These are phyloP conservation scores for Oreochromis aureus DNA, from an alignment of 2,113 vertebrate species.

Conservation along the genomic window DNA sequence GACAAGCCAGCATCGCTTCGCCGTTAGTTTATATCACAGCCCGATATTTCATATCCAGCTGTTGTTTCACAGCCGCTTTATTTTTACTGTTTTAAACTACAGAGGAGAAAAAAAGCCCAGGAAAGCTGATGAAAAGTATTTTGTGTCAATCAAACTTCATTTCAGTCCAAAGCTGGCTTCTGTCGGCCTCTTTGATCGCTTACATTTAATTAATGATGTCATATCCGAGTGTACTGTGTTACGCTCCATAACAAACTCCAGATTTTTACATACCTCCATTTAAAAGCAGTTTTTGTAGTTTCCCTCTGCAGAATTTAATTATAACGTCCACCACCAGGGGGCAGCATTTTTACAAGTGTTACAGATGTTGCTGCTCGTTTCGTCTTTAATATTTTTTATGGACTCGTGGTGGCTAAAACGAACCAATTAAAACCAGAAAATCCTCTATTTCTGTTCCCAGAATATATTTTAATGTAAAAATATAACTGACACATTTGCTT, in stretches of 20 bases:
- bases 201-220: neutral
- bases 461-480: neutral
- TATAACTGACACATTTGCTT: accelerated
- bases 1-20: neutral
- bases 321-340: neutral
- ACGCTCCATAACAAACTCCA: neutral
- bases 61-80: neutral
- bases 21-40: neutral
- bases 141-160: neutral
- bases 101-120: neutral
- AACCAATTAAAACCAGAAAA: neutral
- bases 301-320: neutral
- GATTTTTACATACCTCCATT: neutral
- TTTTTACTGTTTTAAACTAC: neutral
- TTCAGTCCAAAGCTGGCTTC: neutral
- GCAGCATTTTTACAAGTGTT: neutral
- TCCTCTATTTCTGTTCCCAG: neutral
- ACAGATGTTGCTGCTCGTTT: neutral
- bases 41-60: neutral
- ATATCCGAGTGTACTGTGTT: accelerated
- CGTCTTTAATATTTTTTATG: neutral
- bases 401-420: neutral
- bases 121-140: neutral
- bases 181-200: neutral
- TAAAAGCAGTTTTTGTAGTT: neutral